Evolutionary conservation across 37 sponge, comb jelly and placozoan genomes (phyloP), one percentile per base, ranked within the genome.

Genomic region (Theonella swinhoei): DNA sequence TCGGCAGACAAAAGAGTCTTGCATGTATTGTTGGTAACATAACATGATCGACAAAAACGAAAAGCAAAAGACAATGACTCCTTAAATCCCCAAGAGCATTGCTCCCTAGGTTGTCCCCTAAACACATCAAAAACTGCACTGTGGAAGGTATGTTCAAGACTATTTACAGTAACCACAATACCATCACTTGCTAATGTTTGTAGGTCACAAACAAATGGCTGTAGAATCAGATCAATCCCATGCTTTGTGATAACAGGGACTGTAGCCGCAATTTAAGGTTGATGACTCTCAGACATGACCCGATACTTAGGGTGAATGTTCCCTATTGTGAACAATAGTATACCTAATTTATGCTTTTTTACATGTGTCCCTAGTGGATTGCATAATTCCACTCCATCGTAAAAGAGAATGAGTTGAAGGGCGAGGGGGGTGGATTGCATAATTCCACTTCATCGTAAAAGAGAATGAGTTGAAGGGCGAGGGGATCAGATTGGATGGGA

Each of bases 391-490:
- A n/a, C n/a, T n/a, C n/a, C n/a, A n/a, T n/a, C n/a, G n/a, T n/a
- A n/a, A n/a, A n/a, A n/a, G n/a, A n/a, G n/a, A n/a, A n/a, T n/a
- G n/a, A n/a, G 11, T n/a, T n/a, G n/a, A n/a, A n/a, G n/a, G 74
- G 41, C 22, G 76, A 65, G 2, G 78, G 72, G 7, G 77, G 28
- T 2, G 85, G 77, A 66, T 85, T 76, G 29, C 71, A 67, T 29
- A 85, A 2, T 62, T 85, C 85, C 22, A 85, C 29, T 38, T 85
- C 85, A 77, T 85, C 78, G 39, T 77, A 85, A 69, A 77, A 85
- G 41, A 76, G 76, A 39, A 83, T 11, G 9, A 83, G 60, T 83
- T 83, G 84, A 8, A 83, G 84, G 9, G 84, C 75, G 14, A 25
- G 24, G n/a, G 58, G 77, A 31, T 76, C 43, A 20, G 20, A 31